phyloP scores from a whole-genome alignment of 2,888 invertebrate genomes.

The Aspidiotus destructor region DNA sequence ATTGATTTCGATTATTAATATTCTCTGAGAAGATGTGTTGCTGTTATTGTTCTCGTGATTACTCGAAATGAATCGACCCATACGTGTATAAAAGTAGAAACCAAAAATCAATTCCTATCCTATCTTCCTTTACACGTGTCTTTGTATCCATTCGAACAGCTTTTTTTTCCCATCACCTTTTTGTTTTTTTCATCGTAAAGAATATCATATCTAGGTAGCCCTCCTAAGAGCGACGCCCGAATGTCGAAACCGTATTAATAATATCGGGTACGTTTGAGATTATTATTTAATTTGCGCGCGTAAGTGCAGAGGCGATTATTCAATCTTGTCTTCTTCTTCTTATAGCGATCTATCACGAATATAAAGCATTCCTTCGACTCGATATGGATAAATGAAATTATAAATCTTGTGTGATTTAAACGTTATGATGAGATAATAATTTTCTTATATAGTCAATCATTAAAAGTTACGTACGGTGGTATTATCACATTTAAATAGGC shows the following conservation, averaged over 20 bases:
- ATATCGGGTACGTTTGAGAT: background rate
- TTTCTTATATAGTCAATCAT: background rate
- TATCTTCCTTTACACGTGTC: slow-evolving; percentile 15
- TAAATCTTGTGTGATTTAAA: background rate
- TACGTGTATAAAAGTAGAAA: background rate
- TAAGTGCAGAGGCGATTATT: background rate
- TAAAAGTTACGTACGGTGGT: background rate
- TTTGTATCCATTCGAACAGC: slow-evolving; percentile 1
- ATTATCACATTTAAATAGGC: background rate
- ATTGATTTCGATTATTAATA: background rate
- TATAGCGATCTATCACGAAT: background rate
- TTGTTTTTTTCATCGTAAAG: no score
- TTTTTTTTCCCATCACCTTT: background rate
- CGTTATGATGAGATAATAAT: background rate
- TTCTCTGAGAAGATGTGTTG: slow-evolving; percentile 35
- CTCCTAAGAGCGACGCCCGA: no score
- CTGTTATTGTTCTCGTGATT: slow-evolving; percentile 30
- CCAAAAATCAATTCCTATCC: background rate
- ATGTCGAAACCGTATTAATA: no score
- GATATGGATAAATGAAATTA: background rate
- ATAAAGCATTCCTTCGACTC: background rate
- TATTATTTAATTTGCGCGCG: background rate
- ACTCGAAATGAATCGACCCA: background rate
- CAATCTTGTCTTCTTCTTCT: background rate
- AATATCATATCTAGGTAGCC: no score